phyloP scores from a whole-genome alignment of 2,888 invertebrate species.

The Hyles lineata region DNA sequence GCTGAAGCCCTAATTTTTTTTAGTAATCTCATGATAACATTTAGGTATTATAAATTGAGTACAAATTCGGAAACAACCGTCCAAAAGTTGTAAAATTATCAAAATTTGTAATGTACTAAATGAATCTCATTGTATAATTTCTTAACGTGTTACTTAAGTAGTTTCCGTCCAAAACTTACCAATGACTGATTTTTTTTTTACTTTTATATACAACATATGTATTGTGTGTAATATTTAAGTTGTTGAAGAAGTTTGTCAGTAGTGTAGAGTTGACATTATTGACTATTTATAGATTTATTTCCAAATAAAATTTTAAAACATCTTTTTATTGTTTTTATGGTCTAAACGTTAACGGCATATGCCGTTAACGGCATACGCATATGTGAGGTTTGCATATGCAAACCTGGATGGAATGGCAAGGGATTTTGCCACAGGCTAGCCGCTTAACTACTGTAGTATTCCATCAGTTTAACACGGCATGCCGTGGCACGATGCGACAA shows the following conservation, averaged over 20 bases:
- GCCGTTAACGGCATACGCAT: too few species aligned
- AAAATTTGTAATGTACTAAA: conserved; percentile 43
- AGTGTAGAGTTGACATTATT: conserved; percentile 56
- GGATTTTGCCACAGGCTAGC: too few species aligned
- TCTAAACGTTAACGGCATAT: too few species aligned
- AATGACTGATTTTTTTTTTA: conserved; percentile 77
- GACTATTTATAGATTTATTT: conserved; percentile 73
- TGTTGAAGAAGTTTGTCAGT: conserved; percentile 66
- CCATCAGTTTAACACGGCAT: too few species aligned
- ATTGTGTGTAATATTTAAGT: conserved; percentile 65
- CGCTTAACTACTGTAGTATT: too few species aligned
- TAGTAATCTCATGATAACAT: background rate
- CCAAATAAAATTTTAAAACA: conserved; percentile 62
- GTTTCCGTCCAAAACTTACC: conserved; percentile 82
- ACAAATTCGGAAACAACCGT: conserved; percentile 57
- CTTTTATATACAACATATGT: conserved; percentile 60
- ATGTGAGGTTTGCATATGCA: too few species aligned
- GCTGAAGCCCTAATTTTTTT: background rate
- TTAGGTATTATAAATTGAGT: conserved; percentile 36
- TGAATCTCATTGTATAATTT: conserved; percentile 59
- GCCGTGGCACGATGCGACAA: too few species aligned
- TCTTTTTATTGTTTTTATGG: conserved; percentile 32
- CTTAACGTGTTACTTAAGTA: conserved; percentile 77
- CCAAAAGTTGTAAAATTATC: conserved; percentile 49
- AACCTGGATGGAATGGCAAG: too few species aligned